Conservation (phyloP, 2,797 vertebrate genomes). For the Chiroxiphia lanceolata region DNA sequence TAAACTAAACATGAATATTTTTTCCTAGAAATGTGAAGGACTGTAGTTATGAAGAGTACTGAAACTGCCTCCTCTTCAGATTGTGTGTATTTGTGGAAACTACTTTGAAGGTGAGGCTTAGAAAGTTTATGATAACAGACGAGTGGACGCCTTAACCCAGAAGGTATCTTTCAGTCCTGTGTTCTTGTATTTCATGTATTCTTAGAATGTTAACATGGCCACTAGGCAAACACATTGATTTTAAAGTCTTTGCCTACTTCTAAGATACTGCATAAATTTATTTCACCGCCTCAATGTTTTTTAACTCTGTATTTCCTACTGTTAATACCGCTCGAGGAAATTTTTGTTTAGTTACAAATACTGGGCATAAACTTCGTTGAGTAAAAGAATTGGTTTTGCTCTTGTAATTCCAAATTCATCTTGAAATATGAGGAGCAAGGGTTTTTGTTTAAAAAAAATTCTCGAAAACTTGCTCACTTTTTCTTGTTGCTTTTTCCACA, state of each 20-base stretch:
- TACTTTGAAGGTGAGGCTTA: background rate
- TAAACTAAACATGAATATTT: background rate
- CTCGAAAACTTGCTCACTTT: background rate
- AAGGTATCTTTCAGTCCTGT: background rate
- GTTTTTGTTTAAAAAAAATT: background rate
- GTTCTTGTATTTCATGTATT: background rate
- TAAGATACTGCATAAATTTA: background rate
- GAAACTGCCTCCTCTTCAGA: background rate
- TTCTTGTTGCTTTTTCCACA: background rate
- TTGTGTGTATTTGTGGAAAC: background rate
- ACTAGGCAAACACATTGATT: slow-evolving; percentile 12
- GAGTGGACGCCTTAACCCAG: background rate
- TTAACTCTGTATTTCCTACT: background rate
- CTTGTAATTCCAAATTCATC: background rate
- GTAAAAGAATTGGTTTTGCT: background rate
- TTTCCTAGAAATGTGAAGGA: background rate
- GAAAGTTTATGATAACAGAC: background rate
- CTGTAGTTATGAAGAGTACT: background rate
- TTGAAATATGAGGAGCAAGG: background rate
- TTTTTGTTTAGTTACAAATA: background rate
- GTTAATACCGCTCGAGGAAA: background rate
- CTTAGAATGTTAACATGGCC: background rate
- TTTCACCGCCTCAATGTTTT: background rate
- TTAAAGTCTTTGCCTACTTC: background rate
- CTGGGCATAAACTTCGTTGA: background rate